Evolutionary conservation across 2,888 invertebrate species (phyloP).

Genomic region (Ypsolopha sequella): DNA sequence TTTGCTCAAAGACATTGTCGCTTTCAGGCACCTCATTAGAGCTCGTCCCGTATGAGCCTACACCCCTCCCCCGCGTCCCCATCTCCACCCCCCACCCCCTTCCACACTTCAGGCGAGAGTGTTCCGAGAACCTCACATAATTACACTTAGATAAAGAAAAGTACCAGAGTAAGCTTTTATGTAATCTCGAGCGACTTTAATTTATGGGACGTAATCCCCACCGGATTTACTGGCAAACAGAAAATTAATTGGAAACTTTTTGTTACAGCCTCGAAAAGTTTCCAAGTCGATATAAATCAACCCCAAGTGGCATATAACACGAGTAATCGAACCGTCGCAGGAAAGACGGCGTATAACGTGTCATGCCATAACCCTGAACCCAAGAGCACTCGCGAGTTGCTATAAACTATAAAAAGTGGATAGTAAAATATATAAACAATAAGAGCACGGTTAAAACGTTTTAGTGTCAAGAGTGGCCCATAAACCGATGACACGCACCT

Average conservation of each 20-base stretch:
- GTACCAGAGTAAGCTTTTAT: not conserved
- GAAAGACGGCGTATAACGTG: conserved; percentile 8
- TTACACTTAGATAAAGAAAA: conserved; percentile 49
- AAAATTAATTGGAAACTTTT: not conserved
- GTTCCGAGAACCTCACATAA: conserved; percentile 65
- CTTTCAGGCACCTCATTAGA: conserved; percentile 72
- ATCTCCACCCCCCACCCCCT: conserved; percentile 16
- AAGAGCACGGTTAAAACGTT: conserved; percentile 66
- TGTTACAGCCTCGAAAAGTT: not conserved
- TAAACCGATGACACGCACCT: conserved; percentile 68
- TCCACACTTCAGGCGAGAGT: conserved; percentile 40
- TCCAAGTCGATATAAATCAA: conserved; percentile 40
- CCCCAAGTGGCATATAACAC: conserved; percentile 29
- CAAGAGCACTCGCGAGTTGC: conserved; percentile 45
- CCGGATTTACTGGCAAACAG: not conserved
- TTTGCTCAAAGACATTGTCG: conserved; percentile 70
- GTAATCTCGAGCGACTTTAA: not conserved
- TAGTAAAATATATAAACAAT: conserved; percentile 70
- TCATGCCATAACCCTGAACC: conserved; percentile 28
- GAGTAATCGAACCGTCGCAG: conserved; percentile 29
- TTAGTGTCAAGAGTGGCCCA: conserved; percentile 68
- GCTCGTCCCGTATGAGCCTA: conserved; percentile 69
- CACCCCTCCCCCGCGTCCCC: conserved; percentile 27
- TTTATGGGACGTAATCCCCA: not conserved
- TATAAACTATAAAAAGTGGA: conserved; percentile 65